Evolutionary conservation across 2,888 invertebrate genomes (phyloP).

Genomic region (Dusona sp.): DNA sequence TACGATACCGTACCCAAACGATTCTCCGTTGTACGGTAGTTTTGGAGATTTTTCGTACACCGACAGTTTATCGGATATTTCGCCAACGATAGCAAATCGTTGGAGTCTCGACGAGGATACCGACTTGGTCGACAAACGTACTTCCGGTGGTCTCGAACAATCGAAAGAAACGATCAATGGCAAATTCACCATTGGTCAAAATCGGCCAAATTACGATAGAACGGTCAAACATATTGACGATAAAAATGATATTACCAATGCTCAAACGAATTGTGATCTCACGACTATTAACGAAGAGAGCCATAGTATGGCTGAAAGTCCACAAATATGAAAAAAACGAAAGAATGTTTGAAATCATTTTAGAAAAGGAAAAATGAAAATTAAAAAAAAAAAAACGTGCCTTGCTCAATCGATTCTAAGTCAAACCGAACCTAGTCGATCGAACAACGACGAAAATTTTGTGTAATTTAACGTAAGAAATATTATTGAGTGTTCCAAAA

Average conservation of each 20-base stretch:
- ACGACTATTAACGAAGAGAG: conserved; percentile 80
- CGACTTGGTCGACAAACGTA: conserved; percentile 72
- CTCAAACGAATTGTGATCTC: conserved; percentile 73
- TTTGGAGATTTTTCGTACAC: conserved; percentile 78
- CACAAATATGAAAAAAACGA: conserved; percentile 72
- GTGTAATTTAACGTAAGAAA: neutral
- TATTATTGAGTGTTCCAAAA: neutral
- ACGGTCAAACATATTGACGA: conserved; percentile 61
- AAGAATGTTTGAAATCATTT: conserved; percentile 65
- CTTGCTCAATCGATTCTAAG: conserved; percentile 66
- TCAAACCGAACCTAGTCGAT: conserved; percentile 62
- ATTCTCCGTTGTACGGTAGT: conserved; percentile 77
- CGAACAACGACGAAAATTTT: neutral
- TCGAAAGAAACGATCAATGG: conserved; percentile 71
- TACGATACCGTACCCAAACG: conserved; percentile 75
- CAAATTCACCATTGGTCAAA: conserved; percentile 74
- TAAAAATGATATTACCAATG: conserved; percentile 66
- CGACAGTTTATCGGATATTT: conserved; percentile 78
- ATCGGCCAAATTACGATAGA: conserved; percentile 74
- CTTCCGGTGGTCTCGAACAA: conserved; percentile 64
- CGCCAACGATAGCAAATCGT: conserved; percentile 75
- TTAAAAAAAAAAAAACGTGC: neutral
- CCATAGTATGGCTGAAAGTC: conserved; percentile 74
- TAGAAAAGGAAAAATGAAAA: conserved; percentile 39
- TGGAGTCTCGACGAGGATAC: conserved; percentile 71